Evolutionary conservation across 1,140 invertebrate genomes (phyloP).

Genomic region (Drosophila hydei): DNA sequence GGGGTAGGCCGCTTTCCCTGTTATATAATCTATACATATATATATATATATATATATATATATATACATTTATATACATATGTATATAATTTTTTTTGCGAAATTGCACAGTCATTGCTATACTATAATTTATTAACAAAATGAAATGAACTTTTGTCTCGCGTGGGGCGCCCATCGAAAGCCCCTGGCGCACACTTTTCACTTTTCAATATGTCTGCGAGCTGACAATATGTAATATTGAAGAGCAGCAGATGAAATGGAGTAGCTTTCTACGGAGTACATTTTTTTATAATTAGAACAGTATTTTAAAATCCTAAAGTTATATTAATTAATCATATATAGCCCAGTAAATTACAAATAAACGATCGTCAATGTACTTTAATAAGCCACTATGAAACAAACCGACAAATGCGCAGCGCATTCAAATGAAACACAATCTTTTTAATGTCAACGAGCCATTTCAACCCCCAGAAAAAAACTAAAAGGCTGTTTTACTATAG

Average conservation of each 20-base stretch:
- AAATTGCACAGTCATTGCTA: slow-evolving; percentile 74
- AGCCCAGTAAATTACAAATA: slow-evolving; percentile 74
- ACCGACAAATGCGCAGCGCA: slow-evolving; percentile 61
- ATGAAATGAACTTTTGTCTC: slow-evolving; percentile 65
- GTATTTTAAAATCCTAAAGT: too few relatives aligned
- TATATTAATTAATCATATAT: too few relatives aligned
- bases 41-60: too few relatives aligned
- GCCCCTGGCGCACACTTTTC: slow-evolving; percentile 65
- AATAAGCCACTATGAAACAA: slow-evolving; percentile 63
- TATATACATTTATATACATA: too few relatives aligned
- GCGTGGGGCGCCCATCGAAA: slow-evolving; percentile 46
- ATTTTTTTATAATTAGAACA: slow-evolving; percentile 20
- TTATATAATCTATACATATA: neutral
- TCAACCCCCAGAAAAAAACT: slow-evolving; percentile 6
- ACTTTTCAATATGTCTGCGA: slow-evolving; percentile 54
- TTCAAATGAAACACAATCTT: slow-evolving; percentile 77
- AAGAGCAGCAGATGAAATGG: slow-evolving; percentile 18
- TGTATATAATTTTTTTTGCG: slow-evolving; percentile 26
- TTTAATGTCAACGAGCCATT: slow-evolving; percentile 57
- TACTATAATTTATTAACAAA: slow-evolving; percentile 80
- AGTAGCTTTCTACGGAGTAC: slow-evolving; percentile 1
- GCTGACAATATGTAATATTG: slow-evolving; percentile 31
- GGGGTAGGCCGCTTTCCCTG: slow-evolving; percentile 39
- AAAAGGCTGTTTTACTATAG: slow-evolving; percentile 29
- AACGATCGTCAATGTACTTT: slow-evolving; percentile 78